Percentiles rank a stretch among this genome's conserved stretches.
Conservation (phyloP, 1,140 invertebrate species). For the Odontomachus brunneus region DNA sequence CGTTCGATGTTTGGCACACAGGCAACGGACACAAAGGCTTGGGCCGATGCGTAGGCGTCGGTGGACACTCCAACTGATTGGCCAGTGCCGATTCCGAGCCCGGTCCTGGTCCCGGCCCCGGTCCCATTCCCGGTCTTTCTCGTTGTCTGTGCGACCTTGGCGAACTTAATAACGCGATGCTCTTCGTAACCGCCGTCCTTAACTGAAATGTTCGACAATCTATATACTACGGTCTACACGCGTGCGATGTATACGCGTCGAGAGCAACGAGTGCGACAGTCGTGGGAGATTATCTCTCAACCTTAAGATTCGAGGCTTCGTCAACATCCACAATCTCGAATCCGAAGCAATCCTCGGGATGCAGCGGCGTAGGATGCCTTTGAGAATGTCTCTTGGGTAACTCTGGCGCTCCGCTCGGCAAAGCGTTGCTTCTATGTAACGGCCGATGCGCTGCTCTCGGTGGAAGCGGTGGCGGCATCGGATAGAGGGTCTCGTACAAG, state of each 20-base stretch:
- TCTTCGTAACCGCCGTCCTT: constrained; percentile 83
- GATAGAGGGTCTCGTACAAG: constrained; percentile 79
- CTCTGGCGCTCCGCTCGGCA: constrained; percentile 81
- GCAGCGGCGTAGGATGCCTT: constrained; percentile 81
- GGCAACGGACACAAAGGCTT: constrained; percentile 88
- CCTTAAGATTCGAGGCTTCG: constrained; percentile 85
- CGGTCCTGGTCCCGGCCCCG: too few relatives aligned
- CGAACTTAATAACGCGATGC: constrained; percentile 81
- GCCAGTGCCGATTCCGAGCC: constrained; percentile 54
- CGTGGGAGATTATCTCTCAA: constrained; percentile 22
- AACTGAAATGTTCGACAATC: constrained; percentile 71
- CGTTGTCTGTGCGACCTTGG: constrained; percentile 80
- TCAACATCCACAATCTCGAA: constrained; percentile 93
- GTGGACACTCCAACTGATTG: constrained; percentile 88
- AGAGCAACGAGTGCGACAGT: background rate
- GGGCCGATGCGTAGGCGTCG: constrained; percentile 93
- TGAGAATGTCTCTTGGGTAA: constrained; percentile 85
- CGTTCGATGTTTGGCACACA: constrained; percentile 90
- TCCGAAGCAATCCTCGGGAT: constrained; percentile 90
- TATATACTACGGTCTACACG: background rate
- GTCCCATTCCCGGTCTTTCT: constrained; percentile 72
- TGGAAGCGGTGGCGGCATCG: constrained; percentile 85
- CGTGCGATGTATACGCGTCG: background rate
- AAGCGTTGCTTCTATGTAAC: constrained; percentile 87
- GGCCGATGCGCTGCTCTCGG: constrained; percentile 87